Evolutionary conservation across 2,797 vertebrate species (phyloP).

Genomic region (Mormyrus proboscirostris): DNA sequence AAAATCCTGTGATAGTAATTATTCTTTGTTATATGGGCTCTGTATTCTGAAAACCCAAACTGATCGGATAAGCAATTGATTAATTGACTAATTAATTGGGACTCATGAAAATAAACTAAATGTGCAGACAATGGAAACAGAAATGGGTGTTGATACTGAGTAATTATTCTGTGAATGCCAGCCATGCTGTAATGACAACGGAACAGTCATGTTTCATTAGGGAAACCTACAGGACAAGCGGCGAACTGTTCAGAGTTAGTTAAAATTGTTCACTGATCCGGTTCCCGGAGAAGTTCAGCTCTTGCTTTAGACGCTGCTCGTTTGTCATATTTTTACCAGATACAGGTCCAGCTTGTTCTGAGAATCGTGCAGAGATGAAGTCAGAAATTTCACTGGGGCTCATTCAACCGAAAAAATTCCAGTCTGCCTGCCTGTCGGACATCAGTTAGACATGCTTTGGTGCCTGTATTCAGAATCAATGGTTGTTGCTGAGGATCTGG

Average conservation of each 20-base stretch:
- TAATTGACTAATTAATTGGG: constrained; percentile 3
- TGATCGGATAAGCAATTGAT: background rate
- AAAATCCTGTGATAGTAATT: background rate
- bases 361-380: background rate
- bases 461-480: background rate
- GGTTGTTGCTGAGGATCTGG: background rate
- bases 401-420: background rate
- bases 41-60: background rate
- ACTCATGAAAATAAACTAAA: background rate
- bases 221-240: background rate
- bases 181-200: background rate
- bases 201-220: background rate
- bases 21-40: background rate
- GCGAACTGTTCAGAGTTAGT: background rate
- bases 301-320: background rate
- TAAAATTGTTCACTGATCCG: constrained; percentile 4
- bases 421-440: background rate
- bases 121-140: background rate
- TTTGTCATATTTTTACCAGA: background rate
- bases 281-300: background rate
- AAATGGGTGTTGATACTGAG: background rate
- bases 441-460: background rate
- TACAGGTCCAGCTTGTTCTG: background rate
- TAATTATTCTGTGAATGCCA: constrained; percentile 4
- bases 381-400: background rate